Evolutionary conservation across 1,140 invertebrate genomes (phyloP), one percentile per base, ranked within the genome.

Genomic region (Zaprionus ghesquierei): DNA sequence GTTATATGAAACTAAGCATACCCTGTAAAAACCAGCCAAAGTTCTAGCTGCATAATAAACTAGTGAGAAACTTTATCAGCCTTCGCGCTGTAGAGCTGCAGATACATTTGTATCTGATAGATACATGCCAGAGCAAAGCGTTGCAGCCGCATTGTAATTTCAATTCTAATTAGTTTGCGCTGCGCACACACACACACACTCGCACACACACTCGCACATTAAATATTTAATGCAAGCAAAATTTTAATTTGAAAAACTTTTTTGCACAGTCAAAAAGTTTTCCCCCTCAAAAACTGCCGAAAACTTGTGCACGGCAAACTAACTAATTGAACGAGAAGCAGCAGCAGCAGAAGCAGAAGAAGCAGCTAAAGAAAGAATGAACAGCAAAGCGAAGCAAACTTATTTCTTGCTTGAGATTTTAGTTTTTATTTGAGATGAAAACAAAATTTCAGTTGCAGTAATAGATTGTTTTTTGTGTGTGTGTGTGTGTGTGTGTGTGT

Each of bases 171-270:
- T 86, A 77, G 65, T 77, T 81, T 78, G 60, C 58, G 6, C 31
- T 79, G 31, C 51, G 44, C 59, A 69, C 59, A 46, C 41, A 44
- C 35, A 41, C n/a, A 13, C n/a, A 5, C 35, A 5, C 35, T n/a
- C 35, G 15, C n/a, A 38, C 35, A 38, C 35, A 33, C 31, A 38
- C 35, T n/a, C n/a, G 6, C 35, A 69, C 53, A 69, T 69, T 75
- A 68, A 85, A 85, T 81, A 84, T 85, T 79, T 70, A 77, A 85
- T 79, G 75, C 38, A 64, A 46, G 58, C 41, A 66, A 62, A 82
- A 74, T 84, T 85, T 85, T 77, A 84, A 85, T 84, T 69, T 41
- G 15, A n/a, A 62, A 80, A 86, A 85, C 70, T 59, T 77, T 63
- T 63, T 23, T 22, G 41, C 41, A 5, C 33, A 54, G 33, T 23